phyloP scores from a whole-genome alignment of 2,888 invertebrate genomes.

The Limnephilus marmoratus region DNA sequence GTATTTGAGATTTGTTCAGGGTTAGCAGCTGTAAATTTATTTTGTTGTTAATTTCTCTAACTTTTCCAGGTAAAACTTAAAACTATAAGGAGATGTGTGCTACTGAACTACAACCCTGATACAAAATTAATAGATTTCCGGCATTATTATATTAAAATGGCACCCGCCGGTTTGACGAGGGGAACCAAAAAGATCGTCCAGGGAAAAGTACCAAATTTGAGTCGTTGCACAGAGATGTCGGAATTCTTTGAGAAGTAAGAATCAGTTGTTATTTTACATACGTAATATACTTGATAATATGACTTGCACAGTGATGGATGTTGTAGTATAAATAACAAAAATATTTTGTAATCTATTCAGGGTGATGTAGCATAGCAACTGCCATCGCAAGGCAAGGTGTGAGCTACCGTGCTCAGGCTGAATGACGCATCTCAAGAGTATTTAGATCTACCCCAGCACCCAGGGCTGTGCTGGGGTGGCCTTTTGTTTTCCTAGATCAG shows the following conservation, averaged over 20 bases:
- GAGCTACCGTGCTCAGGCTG: no score
- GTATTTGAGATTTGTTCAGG: no score
- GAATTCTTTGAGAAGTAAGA: conserved; percentile 92
- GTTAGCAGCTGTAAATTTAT: no score
- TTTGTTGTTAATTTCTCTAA: background rate
- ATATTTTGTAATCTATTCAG: background rate
- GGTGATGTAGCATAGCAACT: no score
- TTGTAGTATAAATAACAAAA: background rate
- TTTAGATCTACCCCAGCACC: no score
- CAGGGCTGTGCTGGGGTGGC: no score
- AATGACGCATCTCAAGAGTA: no score
- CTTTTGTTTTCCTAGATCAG: no score
- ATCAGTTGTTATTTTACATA: conserved; percentile 30
- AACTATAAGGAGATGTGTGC: conserved; percentile 90
- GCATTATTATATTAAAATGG: conserved; percentile 95
- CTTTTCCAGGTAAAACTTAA: conserved; percentile 87
- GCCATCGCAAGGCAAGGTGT: no score
- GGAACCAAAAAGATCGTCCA: conserved; percentile 95
- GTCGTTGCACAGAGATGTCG: conserved; percentile 89
- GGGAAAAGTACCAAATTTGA: conserved; percentile 94
- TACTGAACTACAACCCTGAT: conserved; percentile 92
- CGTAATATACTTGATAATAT: background rate
- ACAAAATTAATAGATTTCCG: conserved; percentile 93
- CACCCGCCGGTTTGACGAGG: conserved; percentile 92
- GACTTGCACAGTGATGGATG: background rate